These are phyloP conservation scores for Seladonia tumulorum DNA, from an alignment of 2,888 invertebrate genomes.

Conservation along the genomic window DNA sequence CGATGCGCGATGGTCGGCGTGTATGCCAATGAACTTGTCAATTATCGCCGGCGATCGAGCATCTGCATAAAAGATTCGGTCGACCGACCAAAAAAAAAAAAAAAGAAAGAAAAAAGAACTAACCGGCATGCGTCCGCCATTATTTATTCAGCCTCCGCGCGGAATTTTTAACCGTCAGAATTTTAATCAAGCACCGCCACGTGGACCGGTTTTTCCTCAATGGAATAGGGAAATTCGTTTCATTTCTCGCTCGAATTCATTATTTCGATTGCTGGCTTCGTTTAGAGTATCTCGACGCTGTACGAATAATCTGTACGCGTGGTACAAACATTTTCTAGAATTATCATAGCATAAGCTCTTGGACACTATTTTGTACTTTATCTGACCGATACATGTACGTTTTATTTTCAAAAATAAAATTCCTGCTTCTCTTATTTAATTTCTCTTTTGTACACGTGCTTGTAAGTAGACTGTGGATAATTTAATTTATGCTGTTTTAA, in stretches of 20 bases:
- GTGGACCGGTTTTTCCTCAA: not conserved
- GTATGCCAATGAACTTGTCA: constrained; percentile 20
- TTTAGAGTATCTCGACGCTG: not conserved
- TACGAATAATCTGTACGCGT: not conserved
- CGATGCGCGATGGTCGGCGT: not conserved
- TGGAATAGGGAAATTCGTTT: not conserved
- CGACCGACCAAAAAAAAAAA: not conserved
- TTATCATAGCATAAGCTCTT: not conserved
- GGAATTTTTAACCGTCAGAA: not conserved
- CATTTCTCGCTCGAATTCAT: not conserved
- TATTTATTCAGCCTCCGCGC: not conserved
- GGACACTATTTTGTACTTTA: not conserved
- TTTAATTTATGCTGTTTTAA: too few relatives aligned
- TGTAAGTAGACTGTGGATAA: too few relatives aligned
- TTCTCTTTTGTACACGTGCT: too few relatives aligned
- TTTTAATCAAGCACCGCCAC: not conserved
- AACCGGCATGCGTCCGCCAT: not conserved
- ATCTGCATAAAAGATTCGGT: not conserved
- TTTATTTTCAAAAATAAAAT: not conserved
- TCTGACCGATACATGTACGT: not conserved
- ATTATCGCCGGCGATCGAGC: not conserved
- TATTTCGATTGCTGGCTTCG: not conserved
- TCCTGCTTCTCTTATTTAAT: not conserved
- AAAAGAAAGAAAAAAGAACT: not conserved
- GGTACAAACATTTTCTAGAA: not conserved